Conservation (phyloP, 1,140 invertebrate species). For the Charaxes varanes region DNA sequence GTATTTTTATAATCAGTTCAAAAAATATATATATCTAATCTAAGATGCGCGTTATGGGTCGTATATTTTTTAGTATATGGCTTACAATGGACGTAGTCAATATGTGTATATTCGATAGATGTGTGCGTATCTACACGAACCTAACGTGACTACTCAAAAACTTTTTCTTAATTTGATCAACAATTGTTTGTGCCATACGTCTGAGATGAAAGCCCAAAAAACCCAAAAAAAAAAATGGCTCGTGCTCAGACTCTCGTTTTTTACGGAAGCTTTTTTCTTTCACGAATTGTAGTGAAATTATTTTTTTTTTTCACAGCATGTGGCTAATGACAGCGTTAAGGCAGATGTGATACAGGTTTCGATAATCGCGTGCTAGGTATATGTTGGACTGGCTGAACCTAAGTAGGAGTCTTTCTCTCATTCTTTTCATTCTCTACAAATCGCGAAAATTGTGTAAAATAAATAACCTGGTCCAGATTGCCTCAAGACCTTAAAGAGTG, state of each 20-base stretch:
- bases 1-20: too few species aligned
- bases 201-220: conserved; percentile 37
- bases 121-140: conserved; percentile 22
- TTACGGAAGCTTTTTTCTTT: conserved; percentile 43
- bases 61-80: background rate
- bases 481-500: too few species aligned
- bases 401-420: too few species aligned
- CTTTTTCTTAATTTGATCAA: conserved; percentile 65
- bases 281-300: conserved; percentile 45
- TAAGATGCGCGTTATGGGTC: background rate
- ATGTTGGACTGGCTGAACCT: too few species aligned
- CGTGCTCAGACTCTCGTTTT: conserved; percentile 66
- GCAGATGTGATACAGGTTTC: too few species aligned
- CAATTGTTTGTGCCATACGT: conserved; percentile 48
- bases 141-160: conserved; percentile 22
- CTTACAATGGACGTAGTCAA: background rate
- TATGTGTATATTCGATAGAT: background rate
- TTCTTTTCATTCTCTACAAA: too few species aligned
- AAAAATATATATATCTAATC: too few species aligned
- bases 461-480: too few species aligned
- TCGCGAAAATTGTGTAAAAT: too few species aligned
- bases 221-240: conserved; percentile 44
- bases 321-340: conserved; percentile 41
- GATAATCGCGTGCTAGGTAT: too few species aligned
- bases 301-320: conserved; percentile 41